Evolutionary conservation across 1,140 invertebrate species (phyloP).

Genomic region (Papilio aristodemus): DNA sequence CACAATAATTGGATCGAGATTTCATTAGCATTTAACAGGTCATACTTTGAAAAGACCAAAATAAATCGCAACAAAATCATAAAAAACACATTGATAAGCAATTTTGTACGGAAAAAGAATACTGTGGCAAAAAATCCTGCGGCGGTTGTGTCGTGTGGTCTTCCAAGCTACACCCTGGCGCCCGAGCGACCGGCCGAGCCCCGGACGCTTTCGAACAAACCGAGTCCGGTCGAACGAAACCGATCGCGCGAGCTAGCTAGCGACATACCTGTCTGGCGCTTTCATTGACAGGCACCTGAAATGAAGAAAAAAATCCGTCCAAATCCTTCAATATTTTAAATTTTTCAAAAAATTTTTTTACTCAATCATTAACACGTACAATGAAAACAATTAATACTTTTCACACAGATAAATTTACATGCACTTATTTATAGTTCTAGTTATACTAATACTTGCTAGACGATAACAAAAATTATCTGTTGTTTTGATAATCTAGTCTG

Average conservation of each 20-base stretch:
- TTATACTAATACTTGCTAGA: neutral
- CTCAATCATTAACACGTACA: constrained; percentile 37
- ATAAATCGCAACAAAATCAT: constrained; percentile 60
- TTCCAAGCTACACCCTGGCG: constrained; percentile 77
- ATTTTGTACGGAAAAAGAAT: constrained; percentile 72
- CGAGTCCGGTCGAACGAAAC: constrained; percentile 73
- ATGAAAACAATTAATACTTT: constrained; percentile 20
- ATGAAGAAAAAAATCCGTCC: constrained; percentile 83
- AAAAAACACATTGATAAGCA: constrained; percentile 76
- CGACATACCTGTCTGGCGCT: constrained; percentile 84
- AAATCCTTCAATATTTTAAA: constrained; percentile 80
- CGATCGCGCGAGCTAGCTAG: constrained; percentile 74
- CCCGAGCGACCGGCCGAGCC: constrained; percentile 63
- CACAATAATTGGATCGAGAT: constrained; percentile 48
- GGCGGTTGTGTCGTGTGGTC: constrained; percentile 76
- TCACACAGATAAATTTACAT: constrained; percentile 80
- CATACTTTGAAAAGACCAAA: constrained; percentile 56
- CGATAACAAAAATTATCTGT: neutral
- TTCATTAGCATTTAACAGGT: constrained; percentile 60
- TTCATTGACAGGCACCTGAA: constrained; percentile 86
- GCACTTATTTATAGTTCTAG: constrained; percentile 45
- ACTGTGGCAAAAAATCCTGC: constrained; percentile 70
- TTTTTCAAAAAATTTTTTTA: constrained; percentile 59
- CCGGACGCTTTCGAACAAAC: constrained; percentile 72
- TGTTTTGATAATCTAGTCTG: constrained; percentile 12